Evolutionary conservation across 1,140 invertebrate genomes (phyloP), one percentile per base, ranked within the genome.

Genomic region (Aplysia californica): DNA sequence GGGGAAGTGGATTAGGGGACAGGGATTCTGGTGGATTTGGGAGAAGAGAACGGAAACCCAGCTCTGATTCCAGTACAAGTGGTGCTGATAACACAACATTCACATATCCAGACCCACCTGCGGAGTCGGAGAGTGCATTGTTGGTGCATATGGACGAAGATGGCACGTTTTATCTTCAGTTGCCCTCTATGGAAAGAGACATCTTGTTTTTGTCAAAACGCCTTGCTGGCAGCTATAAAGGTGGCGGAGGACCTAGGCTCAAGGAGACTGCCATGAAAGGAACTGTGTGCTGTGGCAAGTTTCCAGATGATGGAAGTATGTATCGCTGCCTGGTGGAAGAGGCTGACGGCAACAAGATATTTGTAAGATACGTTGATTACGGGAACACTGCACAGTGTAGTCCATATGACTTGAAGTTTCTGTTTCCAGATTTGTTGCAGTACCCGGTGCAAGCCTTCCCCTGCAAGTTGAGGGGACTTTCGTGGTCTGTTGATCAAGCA

Each of bases 291-390:
- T 90, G 93, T 44, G 95, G 94, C 0, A 91, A 92, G 73, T 95
- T 93, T 84, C 92, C 92, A 0, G 92, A 92, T 0, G 94, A 96
- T 84, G 92, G 93, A 35, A 85, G 89, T 1, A 96, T 95, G 95
- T 96, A 95, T 82, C 90, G 95, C 76, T 94, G 94, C 0, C 91
- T 93, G 80, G 93, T 96, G 20, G 89, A 95, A 0, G 93, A 64
- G 2, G 35, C 77, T 18, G 10, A n/a, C 10, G 78, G 70, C 15
- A 65, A 50, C 21, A 93, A 93, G 26, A 94, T 92, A 21, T 93
- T 93, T 0, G 92, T 96, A 0, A 91, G 93, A 35, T 96, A 95
- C 82, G 78, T 81, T 3, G 83, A 83, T 59, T 82, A 80, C 70
- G 86, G 84, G 59, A 82, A 83, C 39, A 59, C 41, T 35, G 81